Percentiles rank a stretch among this genome's conserved stretches.
Conservation (phyloP, 2,888 invertebrate species). For the Gibbula magus region DNA sequence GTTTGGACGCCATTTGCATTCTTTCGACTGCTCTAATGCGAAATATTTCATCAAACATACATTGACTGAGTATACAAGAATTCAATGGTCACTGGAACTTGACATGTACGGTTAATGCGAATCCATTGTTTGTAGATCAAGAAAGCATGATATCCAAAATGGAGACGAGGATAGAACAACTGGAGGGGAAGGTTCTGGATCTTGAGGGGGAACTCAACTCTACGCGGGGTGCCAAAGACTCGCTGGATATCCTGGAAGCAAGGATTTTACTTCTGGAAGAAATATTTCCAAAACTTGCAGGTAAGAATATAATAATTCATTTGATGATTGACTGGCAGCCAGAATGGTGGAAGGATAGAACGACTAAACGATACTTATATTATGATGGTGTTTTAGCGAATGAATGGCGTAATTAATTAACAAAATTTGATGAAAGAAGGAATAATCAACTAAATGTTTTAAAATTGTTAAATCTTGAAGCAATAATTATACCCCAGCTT, state of each 20-base stretch:
- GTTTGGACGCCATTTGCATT: too few species aligned
- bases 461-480: too few species aligned
- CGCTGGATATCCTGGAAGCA: neutral
- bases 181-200: neutral
- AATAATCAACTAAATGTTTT: too few species aligned
- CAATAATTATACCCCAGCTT: too few species aligned
- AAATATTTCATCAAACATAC: too few species aligned
- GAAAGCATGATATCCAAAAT: neutral
- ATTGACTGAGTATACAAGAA: too few species aligned
- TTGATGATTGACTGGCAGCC: neutral
- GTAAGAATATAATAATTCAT: neutral
- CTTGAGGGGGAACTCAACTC: constrained; percentile 19
- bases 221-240: neutral
- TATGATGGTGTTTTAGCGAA: neutral
- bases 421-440: too few species aligned
- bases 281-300: constrained; percentile 24
- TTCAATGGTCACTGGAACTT: too few species aligned
- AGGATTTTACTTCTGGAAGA: neutral
- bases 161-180: neutral
- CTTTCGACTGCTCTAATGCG: too few species aligned
- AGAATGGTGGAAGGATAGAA: too few species aligned
- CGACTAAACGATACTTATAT: neutral
- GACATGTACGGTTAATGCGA: too few species aligned
- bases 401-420: neutral
- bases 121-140: neutral